Evolutionary conservation across 2,113 vertebrate genomes (phyloP), one percentile per base, ranked within the genome.

Genomic region (Anguilla japonica): DNA sequence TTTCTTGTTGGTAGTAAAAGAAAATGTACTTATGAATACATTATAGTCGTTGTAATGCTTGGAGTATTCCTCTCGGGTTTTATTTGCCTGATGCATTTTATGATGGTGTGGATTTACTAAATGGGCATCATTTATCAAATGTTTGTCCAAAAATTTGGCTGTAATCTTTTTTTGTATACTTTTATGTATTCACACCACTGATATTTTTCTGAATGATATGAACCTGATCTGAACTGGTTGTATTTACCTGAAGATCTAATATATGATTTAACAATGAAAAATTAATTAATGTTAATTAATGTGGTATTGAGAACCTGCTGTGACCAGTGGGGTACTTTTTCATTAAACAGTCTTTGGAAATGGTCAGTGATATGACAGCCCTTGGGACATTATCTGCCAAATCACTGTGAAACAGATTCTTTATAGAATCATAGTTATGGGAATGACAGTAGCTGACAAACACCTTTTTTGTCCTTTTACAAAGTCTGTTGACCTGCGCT

Each of bases 371-470:
- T 57, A 41, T 46, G 43, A 41, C 40, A 60, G 56, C 78, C 84
- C 78, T 41, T 29, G 34, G 67, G 43, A 41, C 22, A 1, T 43
- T 60, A 71, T 78, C 56, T 81, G 84, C 75, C 40, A 80, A 78
- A 78, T 50, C 26, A 60, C 43, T 8, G 11, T 87, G 41, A 43
- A 80, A 41, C 41, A 22, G 80, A 46, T 82, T n/a, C 39, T 40
- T 83, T 82, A 43, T 67, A 29, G 5, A 79, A 67, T 29, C 43
- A 56, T 40, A 46, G 79, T 53, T 87, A n/a, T 79, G 86, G 22
- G 34, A 60, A 43, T 83, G 41, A 83, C 29, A 50, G 81, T 40
- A 67, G 43, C 26, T 40, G n/a, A 53, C 41, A 63, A 63, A 22
- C 22, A 60, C 22, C 43, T 79, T 41, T 79, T 83, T 75, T 82